Conservation (phyloP, 2,888 invertebrate species). For the Microctonus aethiopoides region DNA sequence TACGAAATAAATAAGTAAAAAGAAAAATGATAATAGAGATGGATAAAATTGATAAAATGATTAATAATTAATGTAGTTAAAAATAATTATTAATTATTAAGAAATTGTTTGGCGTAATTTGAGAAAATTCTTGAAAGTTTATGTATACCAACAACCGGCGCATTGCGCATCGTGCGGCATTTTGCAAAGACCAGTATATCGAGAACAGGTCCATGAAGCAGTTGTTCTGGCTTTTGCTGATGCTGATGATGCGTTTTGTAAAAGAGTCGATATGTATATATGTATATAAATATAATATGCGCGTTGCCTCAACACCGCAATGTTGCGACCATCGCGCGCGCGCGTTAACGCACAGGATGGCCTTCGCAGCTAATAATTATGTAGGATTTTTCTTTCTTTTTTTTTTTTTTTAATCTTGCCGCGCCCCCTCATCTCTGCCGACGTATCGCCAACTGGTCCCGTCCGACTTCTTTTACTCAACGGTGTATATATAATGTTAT, state of each 20-base stretch:
- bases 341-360: conserved; percentile 57
- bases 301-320: background rate
- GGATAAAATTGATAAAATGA: background rate
- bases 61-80: background rate
- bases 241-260: background rate
- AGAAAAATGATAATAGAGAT: too few relatives aligned
- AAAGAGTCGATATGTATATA: too few relatives aligned
- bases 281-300: conserved; percentile 13
- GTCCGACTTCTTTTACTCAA: background rate
- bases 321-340: background rate
- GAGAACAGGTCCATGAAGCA: conserved; percentile 55
- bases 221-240: conserved; percentile 15
- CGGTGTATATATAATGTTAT: background rate
- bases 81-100: background rate
- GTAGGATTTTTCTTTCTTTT: conserved; percentile 53
- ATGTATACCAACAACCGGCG: background rate
- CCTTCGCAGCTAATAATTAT: conserved; percentile 63
- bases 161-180: conserved; percentile 54
- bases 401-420: conserved; percentile 19
- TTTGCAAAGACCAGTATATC: conserved; percentile 59
- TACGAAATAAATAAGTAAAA: too few relatives aligned
- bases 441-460: conserved; percentile 26
- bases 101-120: background rate
- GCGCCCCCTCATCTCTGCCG: conserved; percentile 6
- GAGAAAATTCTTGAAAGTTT: background rate